Base-by-base conservation (phyloP, 2,888 invertebrate genomes). In the Drosophila histrio region DNA sequence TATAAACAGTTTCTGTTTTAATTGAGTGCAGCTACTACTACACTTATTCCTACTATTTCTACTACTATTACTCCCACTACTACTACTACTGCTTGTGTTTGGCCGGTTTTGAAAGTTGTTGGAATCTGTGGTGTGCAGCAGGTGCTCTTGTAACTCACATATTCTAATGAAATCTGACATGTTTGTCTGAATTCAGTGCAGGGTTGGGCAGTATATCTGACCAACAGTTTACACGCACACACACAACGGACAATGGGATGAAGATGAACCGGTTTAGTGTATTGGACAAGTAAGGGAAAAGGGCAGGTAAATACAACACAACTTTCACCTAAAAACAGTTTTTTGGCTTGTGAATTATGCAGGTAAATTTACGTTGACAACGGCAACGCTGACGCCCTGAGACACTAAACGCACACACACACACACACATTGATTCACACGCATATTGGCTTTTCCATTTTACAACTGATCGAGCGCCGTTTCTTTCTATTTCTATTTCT, bases 291-390 rank as follows among this genome's bases (percentile, higher is more conserved):
- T 44, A 13, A 52, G 52, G 34, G 47, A 43, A 60, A 61, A 66
- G 67, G 74, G 77, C 77, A 66, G 53, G 43, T 67, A 41, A 49
- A 46, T 44, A 66, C 26, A 13, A 34, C 28, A 32, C 60, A 79
- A 83, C 84, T 86, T 86, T 81, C 84, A 79, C 79, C 72, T 39
- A 68, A 79, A 79, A 77, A 52, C 28, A n/a, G 63, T 44, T 58
- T 32, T 34, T 34, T 32, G 41, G 32, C 6, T 30, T 8, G 26
- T 49, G 38, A 36, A 60, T 72, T 54, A 64, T 54, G 56, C 66
- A 76, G 71, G 65, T 73, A 75, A 71, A 62, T 53, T 57, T 46
- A 54, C 57, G 56, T 57, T 60, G 69, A 61, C 71, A 65, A 28
- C 50, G 41, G 6, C 32, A 30, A 46, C 53, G 61, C 47, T 58